Conservation (phyloP, 2,888 invertebrate species). For the Prosapia bicincta region DNA sequence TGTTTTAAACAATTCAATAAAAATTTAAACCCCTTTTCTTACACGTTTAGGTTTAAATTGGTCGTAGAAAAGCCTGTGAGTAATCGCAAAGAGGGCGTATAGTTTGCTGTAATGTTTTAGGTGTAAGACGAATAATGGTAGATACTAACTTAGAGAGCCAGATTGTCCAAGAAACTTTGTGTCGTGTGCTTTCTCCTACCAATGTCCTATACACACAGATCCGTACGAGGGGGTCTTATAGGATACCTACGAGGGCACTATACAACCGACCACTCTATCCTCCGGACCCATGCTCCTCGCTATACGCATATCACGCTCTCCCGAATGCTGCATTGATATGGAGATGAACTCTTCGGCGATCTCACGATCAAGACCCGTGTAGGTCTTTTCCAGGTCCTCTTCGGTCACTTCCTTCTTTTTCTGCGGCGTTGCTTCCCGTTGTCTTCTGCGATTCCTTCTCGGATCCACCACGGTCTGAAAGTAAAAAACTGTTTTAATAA, state of each 20-base stretch:
- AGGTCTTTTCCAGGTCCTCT: constrained; percentile 44
- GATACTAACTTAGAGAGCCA: no score
- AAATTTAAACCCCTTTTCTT: no score
- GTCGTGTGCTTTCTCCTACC: no score
- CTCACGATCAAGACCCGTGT: constrained; percentile 47
- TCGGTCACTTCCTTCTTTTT: constrained; percentile 42
- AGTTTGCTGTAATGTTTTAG: no score
- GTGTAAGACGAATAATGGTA: no score
- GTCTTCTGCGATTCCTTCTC: constrained; percentile 17
- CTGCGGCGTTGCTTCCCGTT: constrained; percentile 20
- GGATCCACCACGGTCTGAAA: background rate
- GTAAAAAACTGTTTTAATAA: background rate
- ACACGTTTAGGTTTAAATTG: no score
- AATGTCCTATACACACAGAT: no score
- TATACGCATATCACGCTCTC: background rate
- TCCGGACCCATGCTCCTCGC: background rate
- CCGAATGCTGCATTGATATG: constrained; percentile 44
- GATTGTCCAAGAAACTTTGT: no score
- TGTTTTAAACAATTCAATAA: no score
- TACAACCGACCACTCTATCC: background rate
- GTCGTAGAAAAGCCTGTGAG: no score
- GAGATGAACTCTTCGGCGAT: constrained; percentile 48
- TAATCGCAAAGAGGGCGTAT: no score
- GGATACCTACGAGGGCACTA: background rate
- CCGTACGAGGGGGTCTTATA: no score